Evolutionary conservation across 92 coral and sea anemone genomes (phyloP).

Genomic region (Umimayanthus chanpuru): DNA sequence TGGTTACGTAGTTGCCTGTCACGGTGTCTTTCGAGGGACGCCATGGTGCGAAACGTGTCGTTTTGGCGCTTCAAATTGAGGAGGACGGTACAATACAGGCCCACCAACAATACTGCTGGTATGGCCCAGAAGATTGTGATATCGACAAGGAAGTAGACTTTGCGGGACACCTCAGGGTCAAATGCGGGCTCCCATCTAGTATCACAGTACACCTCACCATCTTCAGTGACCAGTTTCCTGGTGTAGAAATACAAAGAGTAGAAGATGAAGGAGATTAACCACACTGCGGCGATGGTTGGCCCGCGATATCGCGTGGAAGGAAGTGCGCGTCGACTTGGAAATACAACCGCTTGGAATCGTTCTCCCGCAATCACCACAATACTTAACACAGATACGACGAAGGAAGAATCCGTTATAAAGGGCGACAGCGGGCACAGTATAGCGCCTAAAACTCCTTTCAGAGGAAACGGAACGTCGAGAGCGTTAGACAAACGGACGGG

Average conservation of each 20-base stretch:
- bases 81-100: background rate
- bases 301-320: constrained; percentile 19
- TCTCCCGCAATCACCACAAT: constrained; percentile 35
- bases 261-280: constrained; percentile 14
- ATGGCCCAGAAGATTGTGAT: constrained; percentile 12
- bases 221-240: background rate
- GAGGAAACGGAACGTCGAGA: constrained; percentile 12
- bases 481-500: constrained; percentile 4
- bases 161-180: constrained; percentile 5
- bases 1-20: constrained; percentile 27
- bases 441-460: background rate
- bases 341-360: constrained; percentile 19
- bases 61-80: constrained; percentile 24
- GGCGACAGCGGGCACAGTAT: constrained; percentile 20
- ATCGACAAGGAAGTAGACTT: background rate
- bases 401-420: constrained; percentile 17
- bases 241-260: constrained; percentile 25
- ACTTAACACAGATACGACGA: constrained; percentile 23
- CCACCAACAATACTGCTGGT: constrained; percentile 22
- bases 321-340: constrained; percentile 18
- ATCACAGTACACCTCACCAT: background rate
- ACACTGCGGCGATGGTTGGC: background rate
- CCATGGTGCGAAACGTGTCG: constrained; percentile 35
- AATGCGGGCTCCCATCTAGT: constrained; percentile 26
- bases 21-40: constrained; percentile 34